Base-by-base conservation (phyloP, 2,113 vertebrate genomes). In the Carettochelys insculpta region DNA sequence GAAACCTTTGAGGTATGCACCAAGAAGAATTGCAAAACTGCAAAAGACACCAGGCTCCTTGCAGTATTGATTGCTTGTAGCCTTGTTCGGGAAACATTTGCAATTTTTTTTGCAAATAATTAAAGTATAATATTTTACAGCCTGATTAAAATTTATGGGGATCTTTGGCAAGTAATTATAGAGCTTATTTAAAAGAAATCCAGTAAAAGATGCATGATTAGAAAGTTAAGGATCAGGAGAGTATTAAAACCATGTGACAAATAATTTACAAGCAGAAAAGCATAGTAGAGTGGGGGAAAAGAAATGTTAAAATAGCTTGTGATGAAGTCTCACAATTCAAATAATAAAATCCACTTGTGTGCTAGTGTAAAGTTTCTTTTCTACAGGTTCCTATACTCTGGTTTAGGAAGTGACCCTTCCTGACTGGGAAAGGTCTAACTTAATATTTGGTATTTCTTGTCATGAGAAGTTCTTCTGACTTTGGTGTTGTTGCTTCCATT, bases 201-300 rank as follows among this genome's bases (percentile, higher is more conserved):
- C 97, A 96, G 97, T 98, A 98, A 98, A 98, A 98, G 96, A 98
- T 97, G 96, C 97, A 97, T 98, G 97, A 98, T 98, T 98, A 97
- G 97, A 98, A 98, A 97, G 97, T 98, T 98, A 97, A 98, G 96
- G 97, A 96, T 97, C 97, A 97, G 97, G 97, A 97, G 96, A 97
- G 96, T 98, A 98, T 97, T 98, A 97, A 94, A 97, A 97, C 54
- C 52, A 97, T 94, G 96, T 97, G 97, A 97, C 97, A 98, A 98
- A 98, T 98, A 97, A 98, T 98, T 98, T 98, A 97, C 97, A 97
- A 97, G 96, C 77, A 94, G 97, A 97, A 98, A 98, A 98, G 95
- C 96, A 97, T 97, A 94, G 82, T 48, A 85, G 93, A 95, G 92
- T 94, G 92, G 87, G 90, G 92, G 51, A 41, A n/a, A 43, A 43